Base-by-base conservation (phyloP, 1,140 invertebrate species). In the Drosophila athabasca region DNA sequence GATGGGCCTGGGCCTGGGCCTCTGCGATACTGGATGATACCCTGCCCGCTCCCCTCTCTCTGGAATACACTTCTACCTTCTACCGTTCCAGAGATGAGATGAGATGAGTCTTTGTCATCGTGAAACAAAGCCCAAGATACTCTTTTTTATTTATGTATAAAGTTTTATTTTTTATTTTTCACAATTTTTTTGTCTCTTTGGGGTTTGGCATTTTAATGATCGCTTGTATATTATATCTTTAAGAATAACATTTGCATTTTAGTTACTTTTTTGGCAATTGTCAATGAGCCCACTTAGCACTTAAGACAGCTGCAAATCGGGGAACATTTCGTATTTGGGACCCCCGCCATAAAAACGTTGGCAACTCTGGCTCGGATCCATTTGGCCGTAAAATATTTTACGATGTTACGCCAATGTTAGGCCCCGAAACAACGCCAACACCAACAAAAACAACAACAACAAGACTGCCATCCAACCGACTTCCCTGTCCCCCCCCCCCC, bases 311-410 rank as follows among this genome's bases (percentile, higher is more conserved):
- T 76, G 58, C 68, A 66, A 29, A 58, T 67, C 54, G 67, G 43
- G 41, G 48, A 57, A 62, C 61, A 41, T 70, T 46, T 22, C 53
- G 67, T 70, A 66, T 69, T 41, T 35, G 64, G 45, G 6, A 29
- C 52, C 60, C 1, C 3, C 35, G 35, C 11, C 50, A 87, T 85
- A 79, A 85, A 85, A 85, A 87, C 62, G 82, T 82, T 87, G 66
- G 69, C 82, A 65, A 76, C 74, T 72, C 55, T 62, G 65, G 65
- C 64, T 53, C 64, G 73, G 50, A 48, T 35, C 73, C 76, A 87
- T 88, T 74, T 87, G 82, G 83, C 79, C 70, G 67, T 87, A 87
- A 87, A 87, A 87, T 87, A 87, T 87, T 87, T 88, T 82, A 87
- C 83, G 82, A 87, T 82, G 79, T 79, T 87, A 87, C 82, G 84